Conservation (phyloP, 2,888 invertebrate genomes). For the Bhutanitis thaidina region DNA sequence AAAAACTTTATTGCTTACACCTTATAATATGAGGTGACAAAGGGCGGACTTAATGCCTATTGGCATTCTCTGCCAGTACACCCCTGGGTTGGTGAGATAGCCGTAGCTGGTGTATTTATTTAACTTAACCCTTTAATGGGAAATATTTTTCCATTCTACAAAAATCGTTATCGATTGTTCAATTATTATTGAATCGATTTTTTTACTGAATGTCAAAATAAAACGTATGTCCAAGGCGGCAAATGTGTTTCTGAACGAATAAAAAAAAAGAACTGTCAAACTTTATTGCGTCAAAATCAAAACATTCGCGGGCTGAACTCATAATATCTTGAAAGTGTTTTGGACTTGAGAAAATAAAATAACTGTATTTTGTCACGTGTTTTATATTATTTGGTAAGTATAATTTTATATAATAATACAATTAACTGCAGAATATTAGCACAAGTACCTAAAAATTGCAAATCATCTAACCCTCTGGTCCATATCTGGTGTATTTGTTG, state of each 20-base stretch:
- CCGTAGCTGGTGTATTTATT: neutral
- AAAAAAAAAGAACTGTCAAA: constrained; percentile 16
- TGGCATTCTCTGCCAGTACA: no score
- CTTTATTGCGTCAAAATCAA: constrained; percentile 24
- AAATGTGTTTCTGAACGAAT: constrained; percentile 8
- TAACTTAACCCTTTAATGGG: constrained; percentile 19
- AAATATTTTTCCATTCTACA: constrained; percentile 20
- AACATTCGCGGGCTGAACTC: constrained; percentile 24
- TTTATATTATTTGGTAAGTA: constrained; percentile 22
- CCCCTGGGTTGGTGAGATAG: no score
- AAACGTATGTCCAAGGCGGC: constrained; percentile 17
- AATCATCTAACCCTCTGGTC: constrained; percentile 13
- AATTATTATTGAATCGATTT: constrained; percentile 20
- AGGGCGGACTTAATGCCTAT: no score
- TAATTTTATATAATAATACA: constrained; percentile 23
- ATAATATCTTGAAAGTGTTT: constrained; percentile 18
- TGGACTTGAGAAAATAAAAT: constrained; percentile 14
- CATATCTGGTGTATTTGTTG: constrained; percentile 5
- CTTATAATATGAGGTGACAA: no score
- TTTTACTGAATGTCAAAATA: constrained; percentile 18
- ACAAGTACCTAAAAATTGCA: constrained; percentile 22
- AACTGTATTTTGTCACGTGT: constrained; percentile 17
- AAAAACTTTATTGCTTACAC: no score
- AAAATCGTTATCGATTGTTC: constrained; percentile 18
- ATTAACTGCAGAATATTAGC: constrained; percentile 23